A percentile compares a stretch with the other conserved stretches of the same genome.
These are phyloP conservation scores for Synchiropus splendidus DNA, from an alignment of 2,113 vertebrate genomes.

Conservation along the genomic window DNA sequence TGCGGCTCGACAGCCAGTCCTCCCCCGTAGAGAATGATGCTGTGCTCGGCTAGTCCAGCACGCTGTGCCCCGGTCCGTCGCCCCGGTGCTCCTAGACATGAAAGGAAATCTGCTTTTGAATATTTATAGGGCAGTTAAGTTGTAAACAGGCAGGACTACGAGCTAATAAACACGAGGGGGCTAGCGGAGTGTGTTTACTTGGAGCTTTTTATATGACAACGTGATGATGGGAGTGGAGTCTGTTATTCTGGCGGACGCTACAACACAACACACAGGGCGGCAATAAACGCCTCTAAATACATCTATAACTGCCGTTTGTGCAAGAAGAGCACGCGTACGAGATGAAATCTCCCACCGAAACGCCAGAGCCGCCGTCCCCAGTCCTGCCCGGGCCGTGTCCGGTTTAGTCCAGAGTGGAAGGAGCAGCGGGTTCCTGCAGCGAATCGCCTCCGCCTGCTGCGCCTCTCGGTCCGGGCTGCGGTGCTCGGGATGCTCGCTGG, in stretches of 20 bases:
- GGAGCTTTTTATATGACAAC: slow-evolving; percentile 31
- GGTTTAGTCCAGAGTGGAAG: slow-evolving; percentile 30
- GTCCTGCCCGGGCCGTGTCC: slow-evolving; percentile 28
- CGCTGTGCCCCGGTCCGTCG: slow-evolving; percentile 28
- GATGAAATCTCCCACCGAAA: slow-evolving; percentile 48
- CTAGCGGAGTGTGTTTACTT: slow-evolving; percentile 18
- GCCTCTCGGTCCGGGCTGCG: slow-evolving; percentile 27
- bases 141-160: slow-evolving; percentile 6
- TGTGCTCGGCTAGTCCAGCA: slow-evolving; percentile 42
- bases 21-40: slow-evolving; percentile 44
- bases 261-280: slow-evolving; percentile 18
- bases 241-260: too few species aligned
- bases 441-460: slow-evolving; percentile 37
- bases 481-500: slow-evolving; percentile 16
- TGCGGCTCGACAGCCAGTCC: slow-evolving; percentile 55
- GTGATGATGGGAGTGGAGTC: slow-evolving; percentile 19
- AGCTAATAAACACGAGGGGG: slow-evolving; percentile 4
- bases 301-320: too few species aligned
- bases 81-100: slow-evolving; percentile 34
- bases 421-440: slow-evolving; percentile 38
- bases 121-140: slow-evolving; percentile 8
- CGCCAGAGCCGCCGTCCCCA: slow-evolving; percentile 24
- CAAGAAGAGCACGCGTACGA: slow-evolving; percentile 2
- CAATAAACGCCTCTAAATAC: slow-evolving; percentile 22
- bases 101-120: slow-evolving; percentile 19